Evolutionary conservation across 2,113 vertebrate genomes (phyloP).

Genomic region (Spermophilus dauricus): DNA sequence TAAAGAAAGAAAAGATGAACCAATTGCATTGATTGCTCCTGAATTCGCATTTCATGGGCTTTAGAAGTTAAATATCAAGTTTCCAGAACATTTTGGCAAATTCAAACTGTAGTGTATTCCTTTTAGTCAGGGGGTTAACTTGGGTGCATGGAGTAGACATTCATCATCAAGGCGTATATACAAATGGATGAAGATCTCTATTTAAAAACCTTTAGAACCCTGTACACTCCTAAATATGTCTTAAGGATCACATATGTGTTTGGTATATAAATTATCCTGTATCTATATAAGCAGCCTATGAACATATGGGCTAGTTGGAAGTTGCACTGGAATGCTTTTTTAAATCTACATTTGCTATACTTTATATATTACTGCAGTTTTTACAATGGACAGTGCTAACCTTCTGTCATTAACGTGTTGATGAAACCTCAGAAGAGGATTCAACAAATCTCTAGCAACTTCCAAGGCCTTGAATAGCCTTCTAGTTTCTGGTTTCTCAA

Average conservation of each 20-base stretch:
- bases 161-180: not conserved
- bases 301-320: constrained; percentile 78
- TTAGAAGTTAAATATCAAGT: not conserved
- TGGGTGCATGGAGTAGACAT: not conserved
- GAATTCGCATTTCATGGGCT: not conserved
- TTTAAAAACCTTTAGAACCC: constrained; percentile 20
- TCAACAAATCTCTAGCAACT: constrained; percentile 18
- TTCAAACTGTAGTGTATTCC: not conserved
- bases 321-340: constrained; percentile 35
- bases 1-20: not conserved
- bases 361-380: constrained; percentile 31
- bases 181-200: constrained; percentile 56
- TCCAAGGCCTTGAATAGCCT: constrained; percentile 41
- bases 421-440: constrained; percentile 45
- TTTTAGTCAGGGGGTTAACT: not conserved
- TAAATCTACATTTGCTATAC: constrained; percentile 31
- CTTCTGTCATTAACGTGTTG: constrained; percentile 47
- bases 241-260: constrained; percentile 72
- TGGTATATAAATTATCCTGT: constrained; percentile 76
- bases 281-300: constrained; percentile 63
- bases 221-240: constrained; percentile 41
- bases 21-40: not conserved
- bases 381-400: constrained; percentile 35
- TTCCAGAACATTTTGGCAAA: not conserved
- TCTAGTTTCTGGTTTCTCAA: constrained; percentile 57